These are phyloP conservation scores for Fissipunctia ypsillon DNA, from an alignment of 2,888 invertebrate genomes.

Conservation along the genomic window DNA sequence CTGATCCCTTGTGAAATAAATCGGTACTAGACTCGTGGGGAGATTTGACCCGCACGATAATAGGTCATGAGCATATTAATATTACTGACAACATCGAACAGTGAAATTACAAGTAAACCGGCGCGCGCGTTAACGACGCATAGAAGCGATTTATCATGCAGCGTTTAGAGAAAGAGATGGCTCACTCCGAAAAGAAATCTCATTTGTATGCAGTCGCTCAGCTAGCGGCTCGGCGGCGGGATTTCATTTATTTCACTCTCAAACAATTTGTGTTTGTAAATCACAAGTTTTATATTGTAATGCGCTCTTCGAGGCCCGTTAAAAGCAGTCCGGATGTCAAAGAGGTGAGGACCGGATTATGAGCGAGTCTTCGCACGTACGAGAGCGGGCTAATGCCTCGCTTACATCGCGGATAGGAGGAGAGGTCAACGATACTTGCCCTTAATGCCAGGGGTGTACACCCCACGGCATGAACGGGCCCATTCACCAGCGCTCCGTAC, in stretches of 20 bases:
- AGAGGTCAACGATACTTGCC: conserved; percentile 79
- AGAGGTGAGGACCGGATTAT: conserved; percentile 80
- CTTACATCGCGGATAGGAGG: conserved; percentile 64
- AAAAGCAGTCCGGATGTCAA: conserved; percentile 81
- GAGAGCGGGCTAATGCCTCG: conserved; percentile 66
- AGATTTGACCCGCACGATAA: conserved; percentile 86
- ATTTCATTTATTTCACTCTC: conserved; percentile 85
- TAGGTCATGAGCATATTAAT: conserved; percentile 88
- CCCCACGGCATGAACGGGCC: conserved; percentile 74
- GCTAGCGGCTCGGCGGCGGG: conserved; percentile 67
- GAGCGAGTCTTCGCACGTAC: conserved; percentile 76
- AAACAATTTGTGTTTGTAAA: conserved; percentile 87
- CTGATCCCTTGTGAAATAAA: conserved; percentile 84
- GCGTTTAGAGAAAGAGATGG: conserved; percentile 85
- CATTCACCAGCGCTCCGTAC: conserved; percentile 76
- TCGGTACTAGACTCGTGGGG: conserved; percentile 75
- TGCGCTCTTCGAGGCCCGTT: conserved; percentile 75
- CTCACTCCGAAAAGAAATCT: conserved; percentile 86
- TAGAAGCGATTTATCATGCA: conserved; percentile 86
- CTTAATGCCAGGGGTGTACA: conserved; percentile 76
- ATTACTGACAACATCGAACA: conserved; percentile 87
- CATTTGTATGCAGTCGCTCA: conserved; percentile 85
- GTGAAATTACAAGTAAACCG: conserved; percentile 85
- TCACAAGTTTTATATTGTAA: conserved; percentile 83
- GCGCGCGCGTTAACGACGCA: conserved; percentile 86